Evolutionary conservation across 2,797 vertebrate species (phyloP).

Genomic region (Eurystomus glaucurus): DNA sequence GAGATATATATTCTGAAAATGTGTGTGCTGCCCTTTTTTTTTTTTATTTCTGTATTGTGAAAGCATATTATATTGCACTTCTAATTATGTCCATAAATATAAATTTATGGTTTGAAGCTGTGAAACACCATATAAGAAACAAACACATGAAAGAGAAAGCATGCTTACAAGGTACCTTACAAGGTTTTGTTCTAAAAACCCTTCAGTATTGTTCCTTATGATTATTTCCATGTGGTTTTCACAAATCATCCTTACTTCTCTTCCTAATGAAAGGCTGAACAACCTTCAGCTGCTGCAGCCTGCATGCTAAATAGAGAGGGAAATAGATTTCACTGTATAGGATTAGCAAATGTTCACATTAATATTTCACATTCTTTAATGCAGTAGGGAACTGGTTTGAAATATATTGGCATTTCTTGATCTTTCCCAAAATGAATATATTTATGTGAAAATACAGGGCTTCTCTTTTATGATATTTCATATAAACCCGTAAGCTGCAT

Average conservation of each 20-base stretch:
- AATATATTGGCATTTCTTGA: constrained; percentile 38
- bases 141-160: background rate
- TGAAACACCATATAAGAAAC: background rate
- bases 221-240: constrained; percentile 42
- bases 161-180: background rate
- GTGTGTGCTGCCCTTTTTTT: background rate
- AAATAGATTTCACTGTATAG: constrained; percentile 13
- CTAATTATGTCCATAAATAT: constrained; percentile 7
- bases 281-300: constrained; percentile 31
- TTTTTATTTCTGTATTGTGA: background rate
- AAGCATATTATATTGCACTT: background rate
- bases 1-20: background rate
- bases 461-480: constrained; percentile 17
- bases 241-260: constrained; percentile 32
- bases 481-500: background rate
- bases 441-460: constrained; percentile 32
- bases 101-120: constrained; percentile 9
- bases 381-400: constrained; percentile 6
- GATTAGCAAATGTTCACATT: constrained; percentile 52
- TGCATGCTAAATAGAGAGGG: constrained; percentile 55
- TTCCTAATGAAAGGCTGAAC: constrained; percentile 49
- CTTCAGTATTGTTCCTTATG: background rate
- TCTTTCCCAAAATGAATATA: constrained; percentile 44
- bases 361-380: constrained; percentile 63
- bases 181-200: background rate